Evolutionary conservation across 2,797 vertebrate species (phyloP), one percentile per base, ranked within the genome.

Genomic region (Lithobates pipiens): DNA sequence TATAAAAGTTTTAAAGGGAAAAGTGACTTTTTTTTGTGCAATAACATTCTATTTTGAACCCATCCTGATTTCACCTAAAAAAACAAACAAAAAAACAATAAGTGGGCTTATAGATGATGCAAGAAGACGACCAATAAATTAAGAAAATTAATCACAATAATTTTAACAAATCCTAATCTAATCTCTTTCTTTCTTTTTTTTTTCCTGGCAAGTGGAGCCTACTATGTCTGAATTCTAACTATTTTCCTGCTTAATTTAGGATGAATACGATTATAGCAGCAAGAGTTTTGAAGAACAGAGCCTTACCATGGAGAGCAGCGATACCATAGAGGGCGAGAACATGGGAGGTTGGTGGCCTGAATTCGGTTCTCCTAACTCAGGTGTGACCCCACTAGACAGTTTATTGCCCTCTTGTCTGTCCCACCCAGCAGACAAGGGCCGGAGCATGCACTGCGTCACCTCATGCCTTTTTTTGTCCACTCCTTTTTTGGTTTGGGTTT

Each of bases 261-360:
- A 96, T 25, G 96, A 97, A 88, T 97, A 96, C 90, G 95, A 93
- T 82, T 96, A 96, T 0, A 93, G 95, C 23, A 90, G 91, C 11
- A 95, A 94, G 76, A 86, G 90, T 3, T 96, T 96, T 90, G 92
- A 93, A 86, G 95, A 96, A 2, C 88, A 93, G 10, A 93, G 89
- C 13, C 88, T 93, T 83, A 84, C 90, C 77, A 90, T 93, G 1
- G 95, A 95, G 89, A 95, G 93, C 90, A 91, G 93, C 1, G 92
- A 94, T 86, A 94, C 94, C 46, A 91, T 94, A 90, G 96, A 97
- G 89, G 97, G 97, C 88, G 97, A 98, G 93, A 98, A 97, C 88
- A 97, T 98, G 97, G 97, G 97, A 97, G 97, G 97, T 97, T 98
- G 97, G 97, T 98, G 97, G 97, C 96, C 97, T 90, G 96, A 98